Evolutionary conservation across 2,797 vertebrate genomes (phyloP).

Genomic region (Antrozous pallidus): DNA sequence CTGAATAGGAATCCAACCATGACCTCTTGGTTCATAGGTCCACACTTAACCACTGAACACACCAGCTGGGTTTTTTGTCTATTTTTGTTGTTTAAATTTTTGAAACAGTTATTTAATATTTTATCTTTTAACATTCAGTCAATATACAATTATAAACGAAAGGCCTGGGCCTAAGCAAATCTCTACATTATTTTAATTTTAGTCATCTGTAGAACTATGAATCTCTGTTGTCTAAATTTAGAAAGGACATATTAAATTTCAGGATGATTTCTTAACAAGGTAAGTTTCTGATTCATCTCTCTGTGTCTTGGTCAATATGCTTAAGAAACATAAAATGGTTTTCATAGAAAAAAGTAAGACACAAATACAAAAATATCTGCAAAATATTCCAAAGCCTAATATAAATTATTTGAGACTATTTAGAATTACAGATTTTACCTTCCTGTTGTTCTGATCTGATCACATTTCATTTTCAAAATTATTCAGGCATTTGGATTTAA

Average conservation of each 20-base stretch:
- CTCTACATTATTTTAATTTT: constrained; percentile 39
- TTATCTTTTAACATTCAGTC: constrained; percentile 12
- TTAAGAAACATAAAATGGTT: constrained; percentile 8
- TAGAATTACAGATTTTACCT: neutral
- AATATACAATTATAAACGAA: neutral
- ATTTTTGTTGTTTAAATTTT: constrained; percentile 16
- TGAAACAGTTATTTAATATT: neutral
- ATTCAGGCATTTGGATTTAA: neutral
- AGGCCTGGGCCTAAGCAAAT: neutral
- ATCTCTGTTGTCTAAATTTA: constrained; percentile 38
- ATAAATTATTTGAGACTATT: neutral
- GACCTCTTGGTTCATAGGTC: no score
- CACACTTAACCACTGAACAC: no score
- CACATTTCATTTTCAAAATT: neutral
- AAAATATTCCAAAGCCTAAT: neutral
- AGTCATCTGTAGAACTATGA: neutral
- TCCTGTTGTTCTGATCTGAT: neutral
- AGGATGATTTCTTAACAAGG: neutral
- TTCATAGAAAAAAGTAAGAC: constrained; percentile 33
- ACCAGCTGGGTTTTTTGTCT: neutral
- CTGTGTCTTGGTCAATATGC: neutral
- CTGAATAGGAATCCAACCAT: no score
- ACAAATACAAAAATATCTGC: neutral
- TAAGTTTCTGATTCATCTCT: constrained; percentile 36
- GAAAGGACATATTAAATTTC: constrained; percentile 46